These are phyloP conservation scores for Ivindomyrus marchei DNA, from an alignment of 2,113 vertebrate genomes.

Conservation along the genomic window DNA sequence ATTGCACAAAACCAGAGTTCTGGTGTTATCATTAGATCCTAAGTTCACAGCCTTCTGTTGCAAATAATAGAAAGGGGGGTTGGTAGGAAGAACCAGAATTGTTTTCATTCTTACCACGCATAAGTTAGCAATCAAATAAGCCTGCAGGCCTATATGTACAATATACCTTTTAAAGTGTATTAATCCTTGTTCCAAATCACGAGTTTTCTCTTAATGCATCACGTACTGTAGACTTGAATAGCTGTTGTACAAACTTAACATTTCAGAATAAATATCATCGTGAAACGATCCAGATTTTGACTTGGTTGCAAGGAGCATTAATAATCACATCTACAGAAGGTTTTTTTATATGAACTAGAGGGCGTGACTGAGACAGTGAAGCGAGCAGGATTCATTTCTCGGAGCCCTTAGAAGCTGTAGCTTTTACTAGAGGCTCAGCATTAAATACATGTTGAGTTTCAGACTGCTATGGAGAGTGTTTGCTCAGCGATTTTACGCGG, in stretches of 20 bases:
- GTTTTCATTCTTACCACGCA: background rate
- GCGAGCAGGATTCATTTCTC: background rate
- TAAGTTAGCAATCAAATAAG: background rate
- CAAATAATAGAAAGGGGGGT: background rate
- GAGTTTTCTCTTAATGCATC: background rate
- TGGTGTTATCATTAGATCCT: background rate
- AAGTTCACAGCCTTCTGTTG: background rate
- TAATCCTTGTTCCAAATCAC: background rate
- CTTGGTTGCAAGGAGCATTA: background rate
- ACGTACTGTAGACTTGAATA: background rate
- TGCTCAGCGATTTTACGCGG: background rate
- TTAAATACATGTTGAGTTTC: slow-evolving; percentile 6
- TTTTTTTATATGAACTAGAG: background rate
- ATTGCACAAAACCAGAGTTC: background rate
- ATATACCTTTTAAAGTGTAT: background rate
- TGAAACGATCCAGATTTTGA: background rate
- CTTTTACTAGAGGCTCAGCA: background rate
- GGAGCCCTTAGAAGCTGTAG: background rate
- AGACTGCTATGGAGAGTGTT: background rate
- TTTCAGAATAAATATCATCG: background rate
- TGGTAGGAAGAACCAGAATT: background rate
- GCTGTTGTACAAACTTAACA: background rate
- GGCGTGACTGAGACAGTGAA: background rate
- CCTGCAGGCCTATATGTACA: background rate
- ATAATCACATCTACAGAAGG: background rate